These are phyloP conservation scores for Dromiciops gliroides DNA, from an alignment of 2,113 vertebrate genomes.

Conservation along the genomic window DNA sequence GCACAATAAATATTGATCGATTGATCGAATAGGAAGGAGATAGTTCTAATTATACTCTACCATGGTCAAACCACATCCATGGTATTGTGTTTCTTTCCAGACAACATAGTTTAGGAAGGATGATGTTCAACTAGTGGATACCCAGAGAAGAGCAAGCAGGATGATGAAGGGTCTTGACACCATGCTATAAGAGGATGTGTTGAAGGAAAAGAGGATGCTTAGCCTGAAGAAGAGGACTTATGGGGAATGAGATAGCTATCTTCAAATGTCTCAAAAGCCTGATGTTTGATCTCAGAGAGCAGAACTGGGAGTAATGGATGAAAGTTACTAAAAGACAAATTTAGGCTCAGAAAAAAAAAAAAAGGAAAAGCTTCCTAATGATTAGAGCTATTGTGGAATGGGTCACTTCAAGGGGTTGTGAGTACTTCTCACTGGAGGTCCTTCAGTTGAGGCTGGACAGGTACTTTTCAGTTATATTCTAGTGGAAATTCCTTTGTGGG, in stretches of 20 bases:
- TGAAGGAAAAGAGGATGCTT: not conserved
- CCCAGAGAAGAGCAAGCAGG: not conserved
- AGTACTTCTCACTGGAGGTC: not conserved
- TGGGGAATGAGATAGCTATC: not conserved
- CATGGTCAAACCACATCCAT: no score
- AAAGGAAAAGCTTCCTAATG: not conserved
- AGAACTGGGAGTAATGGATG: not conserved
- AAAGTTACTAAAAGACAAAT: not conserved
- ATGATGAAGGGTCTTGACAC: not conserved
- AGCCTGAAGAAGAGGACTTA: not conserved
- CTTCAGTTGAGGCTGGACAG: not conserved
- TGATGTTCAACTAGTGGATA: not conserved
- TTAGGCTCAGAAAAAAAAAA: not conserved
- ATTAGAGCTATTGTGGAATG: not conserved
- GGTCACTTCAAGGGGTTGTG: not conserved
- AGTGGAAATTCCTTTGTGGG: not conserved
- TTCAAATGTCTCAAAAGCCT: not conserved
- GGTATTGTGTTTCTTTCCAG: not conserved
- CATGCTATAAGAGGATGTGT: not conserved
- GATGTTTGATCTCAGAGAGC: not conserved
- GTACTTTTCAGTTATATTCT: not conserved
- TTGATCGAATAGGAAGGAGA: not conserved
- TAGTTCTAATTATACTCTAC: not conserved
- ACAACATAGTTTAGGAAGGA: not conserved
- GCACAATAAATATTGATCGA: not conserved